phyloP scores from a whole-genome alignment of 2,888 invertebrate species.

The Apodemia duryi region DNA sequence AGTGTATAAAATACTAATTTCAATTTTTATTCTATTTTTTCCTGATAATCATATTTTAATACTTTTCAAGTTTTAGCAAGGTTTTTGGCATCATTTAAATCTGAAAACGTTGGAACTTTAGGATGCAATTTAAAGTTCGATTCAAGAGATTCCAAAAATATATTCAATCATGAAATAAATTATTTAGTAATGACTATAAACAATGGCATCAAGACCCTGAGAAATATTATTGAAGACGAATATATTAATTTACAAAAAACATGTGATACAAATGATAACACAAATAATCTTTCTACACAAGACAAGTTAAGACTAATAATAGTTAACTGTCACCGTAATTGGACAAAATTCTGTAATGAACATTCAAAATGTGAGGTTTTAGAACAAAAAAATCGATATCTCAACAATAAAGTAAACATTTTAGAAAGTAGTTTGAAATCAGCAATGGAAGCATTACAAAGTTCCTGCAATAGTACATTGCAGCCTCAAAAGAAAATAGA shows the following conservation, averaged over 20 bases:
- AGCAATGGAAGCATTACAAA: slow-evolving; percentile 39
- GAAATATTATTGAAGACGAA: not conserved
- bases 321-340: slow-evolving; percentile 45
- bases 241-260: not conserved
- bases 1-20: slow-evolving; percentile 32
- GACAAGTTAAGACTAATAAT: slow-evolving; percentile 31
- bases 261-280: not conserved
- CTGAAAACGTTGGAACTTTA: slow-evolving; percentile 33
- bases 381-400: slow-evolving; percentile 48
- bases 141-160: not conserved
- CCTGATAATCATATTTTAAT: slow-evolving; percentile 5
- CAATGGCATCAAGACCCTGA: slow-evolving; percentile 30
- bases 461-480: not conserved
- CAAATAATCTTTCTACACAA: slow-evolving; percentile 33
- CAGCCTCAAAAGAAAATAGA: not conserved
- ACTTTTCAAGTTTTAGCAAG: slow-evolving; percentile 46
- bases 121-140: not conserved
- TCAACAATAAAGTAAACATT: slow-evolving; percentile 46
- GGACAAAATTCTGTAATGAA: slow-evolving; percentile 42
- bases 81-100: slow-evolving; percentile 45
- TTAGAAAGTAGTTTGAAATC: slow-evolving; percentile 43
- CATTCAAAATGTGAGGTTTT: slow-evolving; percentile 36
- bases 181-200: slow-evolving; percentile 33
- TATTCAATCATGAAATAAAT: too few species aligned
- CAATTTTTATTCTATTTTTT: not conserved